Base-by-base conservation (phyloP, 2,888 invertebrate genomes). In the Galeopsomyia nigrocyanea region DNA sequence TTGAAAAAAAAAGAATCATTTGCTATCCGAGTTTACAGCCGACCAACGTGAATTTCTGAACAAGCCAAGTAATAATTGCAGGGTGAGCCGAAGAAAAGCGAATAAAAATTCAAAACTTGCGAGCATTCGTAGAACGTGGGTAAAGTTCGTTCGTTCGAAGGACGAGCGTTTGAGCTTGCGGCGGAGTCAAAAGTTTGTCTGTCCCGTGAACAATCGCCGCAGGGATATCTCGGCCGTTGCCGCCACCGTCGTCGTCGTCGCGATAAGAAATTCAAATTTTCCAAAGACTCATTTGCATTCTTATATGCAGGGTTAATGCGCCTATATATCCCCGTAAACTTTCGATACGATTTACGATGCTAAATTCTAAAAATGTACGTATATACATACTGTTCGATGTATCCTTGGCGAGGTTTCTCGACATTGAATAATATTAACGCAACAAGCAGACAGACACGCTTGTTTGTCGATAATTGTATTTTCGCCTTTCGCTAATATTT, bases 201-300 rank as follows among this genome's bases (percentile, higher is more conserved):
- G 39, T 39, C 39, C 39, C 39, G 19, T 2, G 47, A 51, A 63
- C 62, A 67, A 67, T 72, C 21, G 61, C 21, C 17, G 26, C 26
- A 13, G 2, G 19, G 58, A 39, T n/a, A 39, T 58, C 39, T 39
- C 39, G 26, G 26, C 26, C 26, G 26, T 26, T 26, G 26, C 26
- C 26, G 5, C 5, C 26, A 5, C 5, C 26, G 22, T 19, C 16
- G 19, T 21, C 49, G 21, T 50, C 19, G 39, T 26, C 60, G 64
- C 47, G 68, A 56, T 68, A 68, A 73, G 49, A 39, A 57, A 68
- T 73, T 64, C 55, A 73, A 55, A 65, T 62, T 63, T 58, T 14
- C 39, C 22, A 17, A 21, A 39, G 39, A 39, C 10, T 7, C 19
- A 68, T 60, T 68, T 60, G 57, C 55, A 55, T 60, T 60, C 13